phyloP scores from a whole-genome alignment of 2,888 invertebrate species.

The Chalcosyrphus nemorum region DNA sequence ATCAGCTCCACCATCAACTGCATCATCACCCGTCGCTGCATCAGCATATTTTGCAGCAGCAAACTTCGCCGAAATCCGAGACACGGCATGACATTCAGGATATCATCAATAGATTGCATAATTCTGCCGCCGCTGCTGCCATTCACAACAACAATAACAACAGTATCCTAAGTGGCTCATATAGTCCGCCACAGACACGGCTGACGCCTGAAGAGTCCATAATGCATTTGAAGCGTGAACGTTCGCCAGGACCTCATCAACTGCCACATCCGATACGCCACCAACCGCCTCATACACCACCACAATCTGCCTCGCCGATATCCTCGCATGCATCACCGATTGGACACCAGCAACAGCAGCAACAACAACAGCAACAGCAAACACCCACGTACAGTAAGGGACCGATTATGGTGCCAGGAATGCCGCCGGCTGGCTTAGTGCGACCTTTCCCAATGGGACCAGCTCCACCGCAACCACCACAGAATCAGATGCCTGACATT shows the following conservation, averaged over 20 bases:
- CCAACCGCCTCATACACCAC: constrained; percentile 80
- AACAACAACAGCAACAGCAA: constrained; percentile 32
- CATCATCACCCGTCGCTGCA: constrained; percentile 65
- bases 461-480: constrained; percentile 74
- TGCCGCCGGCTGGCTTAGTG: constrained; percentile 79
- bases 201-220: constrained; percentile 73
- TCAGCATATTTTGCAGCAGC: constrained; percentile 69
- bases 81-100: constrained; percentile 79
- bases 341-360: constrained; percentile 69
- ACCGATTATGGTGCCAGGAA: constrained; percentile 78
- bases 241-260: constrained; percentile 79
- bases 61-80: constrained; percentile 77
- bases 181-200: constrained; percentile 78
- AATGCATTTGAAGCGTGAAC: constrained; percentile 78
- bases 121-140: constrained; percentile 78
- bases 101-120: constrained; percentile 79
- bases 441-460: constrained; percentile 80
- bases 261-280: constrained; percentile 81
- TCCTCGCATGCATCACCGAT: constrained; percentile 79
- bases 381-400: constrained; percentile 65
- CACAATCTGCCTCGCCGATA: constrained; percentile 80
- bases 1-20: constrained; percentile 65
- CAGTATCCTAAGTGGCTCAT: constrained; percentile 73
- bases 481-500: constrained; percentile 80
- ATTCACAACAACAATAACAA: constrained; percentile 68